Conservation (phyloP, 2,797 vertebrate genomes). For the Melanotaenia parkinsoni region DNA sequence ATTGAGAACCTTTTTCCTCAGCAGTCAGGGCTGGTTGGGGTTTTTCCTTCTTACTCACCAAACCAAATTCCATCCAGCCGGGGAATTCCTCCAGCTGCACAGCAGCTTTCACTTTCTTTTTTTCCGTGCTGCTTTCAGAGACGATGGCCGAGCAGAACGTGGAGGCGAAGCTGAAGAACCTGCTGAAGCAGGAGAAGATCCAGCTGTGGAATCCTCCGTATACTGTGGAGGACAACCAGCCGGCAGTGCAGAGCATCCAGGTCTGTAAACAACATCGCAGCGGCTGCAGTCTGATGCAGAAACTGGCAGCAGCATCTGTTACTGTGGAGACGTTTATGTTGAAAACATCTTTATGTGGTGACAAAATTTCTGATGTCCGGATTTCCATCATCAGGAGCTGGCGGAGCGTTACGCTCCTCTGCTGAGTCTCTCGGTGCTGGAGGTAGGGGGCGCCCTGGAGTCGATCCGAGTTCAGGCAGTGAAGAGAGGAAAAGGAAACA, state of each 20-base stretch:
- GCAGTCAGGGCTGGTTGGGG: too few relatives aligned
- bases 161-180: conserved; percentile 87
- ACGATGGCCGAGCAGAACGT: conserved; percentile 89
- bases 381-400: conserved; percentile 82
- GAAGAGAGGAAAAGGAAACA: conserved; percentile 87
- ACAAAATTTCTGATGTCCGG: too few relatives aligned
- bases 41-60: too few relatives aligned
- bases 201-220: conserved; percentile 93
- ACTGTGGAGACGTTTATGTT: too few relatives aligned
- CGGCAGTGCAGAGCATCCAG: conserved; percentile 81
- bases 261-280: conserved; percentile 61
- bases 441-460: conserved; percentile 86
- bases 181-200: conserved; percentile 89
- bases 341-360: too few relatives aligned
- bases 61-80: too few relatives aligned
- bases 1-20: too few relatives aligned
- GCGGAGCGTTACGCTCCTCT: conserved; percentile 83
- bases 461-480: conserved; percentile 87
- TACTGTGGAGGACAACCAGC: conserved; percentile 82
- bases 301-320: too few relatives aligned
- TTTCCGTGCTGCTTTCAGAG: too few relatives aligned
- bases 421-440: conserved; percentile 75
- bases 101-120: too few relatives aligned
- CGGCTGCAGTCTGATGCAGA: too few relatives aligned
- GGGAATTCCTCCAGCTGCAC: too few relatives aligned